Evolutionary conservation across 2,113 vertebrate genomes (phyloP), one percentile per base, ranked within the genome.

Genomic region (Dromas ardeola): DNA sequence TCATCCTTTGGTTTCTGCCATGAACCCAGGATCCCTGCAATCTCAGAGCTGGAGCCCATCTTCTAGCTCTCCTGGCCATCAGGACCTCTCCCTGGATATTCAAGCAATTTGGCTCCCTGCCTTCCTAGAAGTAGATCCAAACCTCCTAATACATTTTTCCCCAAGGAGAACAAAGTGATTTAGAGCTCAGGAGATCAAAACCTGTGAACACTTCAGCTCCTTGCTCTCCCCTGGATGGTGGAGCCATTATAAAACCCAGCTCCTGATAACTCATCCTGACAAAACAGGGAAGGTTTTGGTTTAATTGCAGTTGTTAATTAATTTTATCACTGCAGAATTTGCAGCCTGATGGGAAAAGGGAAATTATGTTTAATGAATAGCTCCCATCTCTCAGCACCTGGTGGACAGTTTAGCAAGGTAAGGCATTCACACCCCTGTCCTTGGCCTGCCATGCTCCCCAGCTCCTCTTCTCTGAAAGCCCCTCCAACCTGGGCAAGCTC

Each of bases 291-390:
- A 93, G 26, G 36, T 50, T 79, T 49, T 12, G 27, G 12, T 70
- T 90, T 96, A 93, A 93, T 66, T 95, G 76, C 67, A 49, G 40
- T n/a, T 90, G 88, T 65, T 92, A 90, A 95, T 94, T 93, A 36
- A 77, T 93, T 95, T 96, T 90, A 88, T 95, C 66, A 22, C 79
- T 82, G 71, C 8, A 11, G 76, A 86, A 40, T 65, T 53, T 93
- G 59, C 58, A 86, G 74, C 20, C 36, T 93, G 82, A 58, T 19
- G 62, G 82, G 58, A 85, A 65, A 92, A 90, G 40, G 36, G 82
- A 90, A 86, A 86, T 92, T 69, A 43, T 1, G 0, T 80, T 85
- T 66, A 90, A 90, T 40, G 27, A 47, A 90, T 42, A 34, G 32
- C 29, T 93, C n/a, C 58, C 55, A 76, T 56, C 21, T 63, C 78